Evolutionary conservation across 2,888 invertebrate genomes (phyloP).

Genomic region (Sphaerophoria taeniata): DNA sequence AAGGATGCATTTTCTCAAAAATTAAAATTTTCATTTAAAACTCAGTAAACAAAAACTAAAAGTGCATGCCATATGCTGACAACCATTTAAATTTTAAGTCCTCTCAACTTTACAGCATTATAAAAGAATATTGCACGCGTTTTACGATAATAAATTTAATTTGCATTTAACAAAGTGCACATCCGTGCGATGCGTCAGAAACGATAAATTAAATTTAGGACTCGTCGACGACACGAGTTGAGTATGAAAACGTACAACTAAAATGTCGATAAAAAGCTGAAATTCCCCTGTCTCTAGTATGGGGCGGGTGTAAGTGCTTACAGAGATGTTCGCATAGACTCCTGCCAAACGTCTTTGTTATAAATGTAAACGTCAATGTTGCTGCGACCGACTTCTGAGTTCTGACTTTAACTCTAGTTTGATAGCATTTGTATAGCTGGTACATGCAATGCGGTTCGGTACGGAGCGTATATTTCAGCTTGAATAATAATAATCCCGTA

Average conservation of each 20-base stretch:
- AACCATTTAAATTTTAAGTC: background rate
- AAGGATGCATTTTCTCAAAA: too few relatives aligned
- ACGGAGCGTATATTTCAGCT: slow-evolving; percentile 50
- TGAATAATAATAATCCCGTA: slow-evolving; percentile 47
- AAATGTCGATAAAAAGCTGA: slow-evolving; percentile 43
- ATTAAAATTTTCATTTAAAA: background rate
- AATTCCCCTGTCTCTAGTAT: too few relatives aligned
- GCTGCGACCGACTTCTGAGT: background rate
- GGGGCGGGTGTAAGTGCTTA: too few relatives aligned
- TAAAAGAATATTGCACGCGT: slow-evolving; percentile 38
- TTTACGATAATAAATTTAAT: slow-evolving; percentile 67
- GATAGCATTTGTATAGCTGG: background rate
- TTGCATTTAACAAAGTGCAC: slow-evolving; percentile 71
- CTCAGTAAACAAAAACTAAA: background rate
- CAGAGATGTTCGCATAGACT: too few relatives aligned
- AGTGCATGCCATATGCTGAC: background rate
- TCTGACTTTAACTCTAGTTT: background rate
- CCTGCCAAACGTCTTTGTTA: too few relatives aligned
- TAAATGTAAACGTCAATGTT: slow-evolving; percentile 18
- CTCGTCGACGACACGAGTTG: slow-evolving; percentile 18
- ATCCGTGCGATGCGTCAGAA: slow-evolving; percentile 62
- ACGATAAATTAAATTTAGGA: slow-evolving; percentile 72
- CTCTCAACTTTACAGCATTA: background rate
- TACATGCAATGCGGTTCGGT: slow-evolving; percentile 31
- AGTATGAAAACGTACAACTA: slow-evolving; percentile 49